These are phyloP conservation scores for Folsomia manolachei DNA, from an alignment of 2,888 invertebrate species.

Conservation along the genomic window DNA sequence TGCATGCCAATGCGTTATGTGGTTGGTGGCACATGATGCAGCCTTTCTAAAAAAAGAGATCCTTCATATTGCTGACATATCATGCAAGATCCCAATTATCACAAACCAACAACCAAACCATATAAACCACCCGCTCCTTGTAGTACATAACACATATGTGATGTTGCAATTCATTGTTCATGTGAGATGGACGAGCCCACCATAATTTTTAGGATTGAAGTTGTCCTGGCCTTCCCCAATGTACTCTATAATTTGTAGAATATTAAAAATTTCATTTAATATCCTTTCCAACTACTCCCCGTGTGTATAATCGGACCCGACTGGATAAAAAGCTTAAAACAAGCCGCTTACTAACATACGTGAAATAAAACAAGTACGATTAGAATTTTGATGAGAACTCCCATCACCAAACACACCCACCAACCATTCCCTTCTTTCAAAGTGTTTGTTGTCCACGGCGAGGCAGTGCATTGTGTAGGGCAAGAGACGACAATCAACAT, in stretches of 20 bases:
- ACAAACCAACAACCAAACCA: background rate
- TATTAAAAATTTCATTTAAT: slow-evolving; percentile 16
- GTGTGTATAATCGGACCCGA: background rate
- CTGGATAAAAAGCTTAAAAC: background rate
- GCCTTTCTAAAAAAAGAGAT: background rate
- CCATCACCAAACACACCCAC: background rate
- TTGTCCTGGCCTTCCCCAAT: no score
- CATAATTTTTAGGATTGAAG: background rate
- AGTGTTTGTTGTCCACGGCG: no score
- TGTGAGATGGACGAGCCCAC: background rate
- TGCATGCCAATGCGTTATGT: background rate
- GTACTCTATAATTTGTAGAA: slow-evolving; percentile 7
- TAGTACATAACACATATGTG: background rate
- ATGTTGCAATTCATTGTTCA: background rate
- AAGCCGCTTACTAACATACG: background rate
- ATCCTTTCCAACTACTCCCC: background rate
- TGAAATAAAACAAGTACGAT: background rate
- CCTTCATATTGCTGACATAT: background rate
- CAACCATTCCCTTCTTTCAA: no score
- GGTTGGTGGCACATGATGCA: background rate
- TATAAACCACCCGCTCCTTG: background rate
- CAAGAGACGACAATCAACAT: background rate
- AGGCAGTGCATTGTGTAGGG: no score
- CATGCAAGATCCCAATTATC: background rate
- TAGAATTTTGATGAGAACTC: background rate